Evolutionary conservation across 64 coral and sea anemone species (phyloP), one percentile per base, ranked within the genome.

Genomic region (Dendrophyllia cribrosa): DNA sequence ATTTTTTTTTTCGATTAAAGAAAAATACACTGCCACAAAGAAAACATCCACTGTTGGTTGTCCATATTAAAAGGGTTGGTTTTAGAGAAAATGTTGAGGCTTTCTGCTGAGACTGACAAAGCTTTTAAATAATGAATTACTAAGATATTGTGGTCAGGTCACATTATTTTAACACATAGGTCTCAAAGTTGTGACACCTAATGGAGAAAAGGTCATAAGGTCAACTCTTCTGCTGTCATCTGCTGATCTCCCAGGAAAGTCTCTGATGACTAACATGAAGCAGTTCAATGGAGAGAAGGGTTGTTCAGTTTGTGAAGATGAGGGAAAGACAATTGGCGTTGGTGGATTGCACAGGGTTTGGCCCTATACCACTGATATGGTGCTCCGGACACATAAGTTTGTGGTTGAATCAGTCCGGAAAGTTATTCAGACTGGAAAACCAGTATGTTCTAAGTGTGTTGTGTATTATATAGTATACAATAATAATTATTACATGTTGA

Each of bases 241-340:
- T 80, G 55, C 88, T 22, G 88, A 90, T 90, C 88, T 90, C 56
- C 88, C 88, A 58, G 75, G n/a, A 24, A 90, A 90, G 50, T 56
- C 88, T 26, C 66, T 81, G 24, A 22, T 82, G 76, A 64, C 88
- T 15, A 82, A 82, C 47, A 90, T 82, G 77, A 90, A 82, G 59
- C 88, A 82, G 52, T 82, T 53, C 77, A 90, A 90, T 82, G 77
- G 88, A 67, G 74, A 81, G 34, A 44, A 82, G 49, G 76, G 64
- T n/a, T 90, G 88, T 46, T 82, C 88, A 44, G 88, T 90, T 22
- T 82, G 76, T 59, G 64, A 82, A 82, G 77, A 82, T 82, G 48
- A 63, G 56, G 88, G 76, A n/a, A 67, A 79, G 51, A 55, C 74
- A 56, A 59, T 72, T 43, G 89, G 89, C 21, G 51, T 59, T 80